Percentiles rank a stretch among this genome's conserved stretches.
phyloP scores from a whole-genome alignment of 64 coral and sea anemone species.

The Pocillopora damicornis region DNA sequence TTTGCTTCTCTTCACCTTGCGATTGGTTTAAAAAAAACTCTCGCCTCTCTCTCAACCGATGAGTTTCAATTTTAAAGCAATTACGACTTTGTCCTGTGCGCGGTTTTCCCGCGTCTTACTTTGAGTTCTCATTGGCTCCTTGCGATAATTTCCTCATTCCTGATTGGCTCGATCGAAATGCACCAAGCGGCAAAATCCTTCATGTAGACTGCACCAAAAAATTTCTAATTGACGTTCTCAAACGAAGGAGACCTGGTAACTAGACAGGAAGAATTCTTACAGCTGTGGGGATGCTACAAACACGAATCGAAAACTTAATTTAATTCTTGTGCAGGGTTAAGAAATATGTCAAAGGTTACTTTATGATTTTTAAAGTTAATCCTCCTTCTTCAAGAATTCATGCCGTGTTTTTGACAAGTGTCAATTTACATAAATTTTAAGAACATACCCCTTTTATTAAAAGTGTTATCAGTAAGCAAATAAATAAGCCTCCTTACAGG shows the following conservation, averaged over 20 bases:
- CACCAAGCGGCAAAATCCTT: background rate
- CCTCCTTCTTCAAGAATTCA: background rate
- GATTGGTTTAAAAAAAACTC: background rate
- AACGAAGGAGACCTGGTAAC: background rate
- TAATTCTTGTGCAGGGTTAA: background rate
- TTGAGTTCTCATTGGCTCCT: too few relatives aligned
- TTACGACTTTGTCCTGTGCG: too few relatives aligned
- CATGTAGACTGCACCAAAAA: background rate
- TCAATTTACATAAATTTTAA: constrained; percentile 2
- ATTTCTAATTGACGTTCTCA: background rate
- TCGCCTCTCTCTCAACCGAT: background rate
- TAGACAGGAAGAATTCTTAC: background rate
- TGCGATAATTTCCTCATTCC: too few relatives aligned
- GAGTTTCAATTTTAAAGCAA: background rate
- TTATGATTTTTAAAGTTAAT: background rate
- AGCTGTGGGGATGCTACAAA: background rate
- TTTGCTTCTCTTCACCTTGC: background rate
- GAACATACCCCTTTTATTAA: background rate
- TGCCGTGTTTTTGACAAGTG: background rate
- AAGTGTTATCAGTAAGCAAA: background rate
- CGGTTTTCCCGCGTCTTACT: too few relatives aligned
- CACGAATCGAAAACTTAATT: background rate
- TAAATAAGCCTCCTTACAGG: background rate
- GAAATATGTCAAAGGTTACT: background rate
- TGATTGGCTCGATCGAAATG: too few relatives aligned